Evolutionary conservation across 2,797 vertebrate species (phyloP).

Genomic region (Lacerta agilis): DNA sequence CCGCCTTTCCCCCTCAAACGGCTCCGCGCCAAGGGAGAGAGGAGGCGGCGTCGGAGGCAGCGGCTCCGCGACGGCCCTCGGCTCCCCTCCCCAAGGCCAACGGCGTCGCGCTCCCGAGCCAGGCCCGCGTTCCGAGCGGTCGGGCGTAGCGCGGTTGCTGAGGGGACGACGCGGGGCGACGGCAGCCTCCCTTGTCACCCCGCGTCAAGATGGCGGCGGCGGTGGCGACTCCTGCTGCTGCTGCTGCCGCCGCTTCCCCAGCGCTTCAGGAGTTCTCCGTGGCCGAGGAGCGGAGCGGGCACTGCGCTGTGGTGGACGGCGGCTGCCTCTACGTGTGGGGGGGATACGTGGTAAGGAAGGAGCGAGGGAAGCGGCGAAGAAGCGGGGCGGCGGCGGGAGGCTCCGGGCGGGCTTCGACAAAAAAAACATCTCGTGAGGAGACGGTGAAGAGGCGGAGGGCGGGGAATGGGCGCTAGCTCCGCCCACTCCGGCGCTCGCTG

Average conservation of each 20-base stretch:
- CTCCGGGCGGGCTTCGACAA: no score
- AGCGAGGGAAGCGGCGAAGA: accelerated
- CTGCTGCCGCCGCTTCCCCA: not conserved
- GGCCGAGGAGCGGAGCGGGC: constrained; percentile 92
- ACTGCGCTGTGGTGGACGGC: constrained; percentile 88
- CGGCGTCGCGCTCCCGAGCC: not conserved
- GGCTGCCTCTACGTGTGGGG: constrained; percentile 92
- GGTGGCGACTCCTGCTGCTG: constrained; percentile 59
- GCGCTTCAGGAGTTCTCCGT: constrained; percentile 79
- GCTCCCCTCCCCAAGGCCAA: not conserved
- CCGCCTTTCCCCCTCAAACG: no score
- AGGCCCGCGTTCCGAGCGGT: not conserved
- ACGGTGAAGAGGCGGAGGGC: no score
- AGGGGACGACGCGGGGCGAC: not conserved
- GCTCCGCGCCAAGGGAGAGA: not conserved
- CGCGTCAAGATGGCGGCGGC: constrained; percentile 68
- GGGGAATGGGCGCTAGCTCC: accelerated
- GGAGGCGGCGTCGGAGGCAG: not conserved
- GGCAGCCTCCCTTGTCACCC: not conserved
- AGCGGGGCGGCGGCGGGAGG: not conserved
- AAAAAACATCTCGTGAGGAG: no score
- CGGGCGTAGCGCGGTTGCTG: constrained; percentile 10
- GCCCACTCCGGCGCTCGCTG: accelerated
- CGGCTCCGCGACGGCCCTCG: not conserved
- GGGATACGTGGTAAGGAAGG: constrained; percentile 90